Evolutionary conservation across 2,888 invertebrate genomes (phyloP).

Genomic region (Meteorus cinctellus): DNA sequence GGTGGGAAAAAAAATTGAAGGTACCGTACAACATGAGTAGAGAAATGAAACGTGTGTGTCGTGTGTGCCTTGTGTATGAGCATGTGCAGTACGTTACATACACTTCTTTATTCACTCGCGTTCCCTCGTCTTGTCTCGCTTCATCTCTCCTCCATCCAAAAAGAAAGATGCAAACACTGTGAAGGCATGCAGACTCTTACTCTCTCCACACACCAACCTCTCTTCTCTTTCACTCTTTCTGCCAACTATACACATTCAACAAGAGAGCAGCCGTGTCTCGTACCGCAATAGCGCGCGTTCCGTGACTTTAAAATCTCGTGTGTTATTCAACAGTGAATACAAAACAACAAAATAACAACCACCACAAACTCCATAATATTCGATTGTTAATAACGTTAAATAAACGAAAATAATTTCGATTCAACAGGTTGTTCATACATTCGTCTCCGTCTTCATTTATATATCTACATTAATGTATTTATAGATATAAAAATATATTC

Average conservation of each 20-base stretch:
- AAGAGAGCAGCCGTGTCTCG: slow-evolving; percentile 31
- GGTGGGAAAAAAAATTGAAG: neutral
- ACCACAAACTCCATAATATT: neutral
- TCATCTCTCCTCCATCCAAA: slow-evolving; percentile 15
- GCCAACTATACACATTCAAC: slow-evolving; percentile 46
- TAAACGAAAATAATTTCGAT: neutral
- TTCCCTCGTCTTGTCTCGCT: slow-evolving; percentile 14
- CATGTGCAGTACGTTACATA: neutral
- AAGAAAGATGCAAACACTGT: slow-evolving; percentile 17
- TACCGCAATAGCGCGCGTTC: slow-evolving; percentile 16
- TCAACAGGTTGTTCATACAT: neutral
- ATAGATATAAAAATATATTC: neutral
- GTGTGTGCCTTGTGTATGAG: slow-evolving; percentile 17
- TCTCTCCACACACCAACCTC: slow-evolving; percentile 30
- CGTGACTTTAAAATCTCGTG: slow-evolving; percentile 7
- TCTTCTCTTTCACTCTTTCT: slow-evolving; percentile 49
- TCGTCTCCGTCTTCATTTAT: neutral
- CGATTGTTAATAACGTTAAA: neutral
- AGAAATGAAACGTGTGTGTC: slow-evolving; percentile 12
- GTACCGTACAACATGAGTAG: slow-evolving; percentile 8
- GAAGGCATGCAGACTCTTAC: slow-evolving; percentile 25
- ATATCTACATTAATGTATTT: neutral
- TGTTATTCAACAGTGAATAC: neutral
- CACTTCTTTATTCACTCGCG: slow-evolving; percentile 16
- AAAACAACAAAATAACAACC: neutral